phyloP scores from a whole-genome alignment of 2,797 vertebrate genomes.

The Hyperoplus immaculatus region DNA sequence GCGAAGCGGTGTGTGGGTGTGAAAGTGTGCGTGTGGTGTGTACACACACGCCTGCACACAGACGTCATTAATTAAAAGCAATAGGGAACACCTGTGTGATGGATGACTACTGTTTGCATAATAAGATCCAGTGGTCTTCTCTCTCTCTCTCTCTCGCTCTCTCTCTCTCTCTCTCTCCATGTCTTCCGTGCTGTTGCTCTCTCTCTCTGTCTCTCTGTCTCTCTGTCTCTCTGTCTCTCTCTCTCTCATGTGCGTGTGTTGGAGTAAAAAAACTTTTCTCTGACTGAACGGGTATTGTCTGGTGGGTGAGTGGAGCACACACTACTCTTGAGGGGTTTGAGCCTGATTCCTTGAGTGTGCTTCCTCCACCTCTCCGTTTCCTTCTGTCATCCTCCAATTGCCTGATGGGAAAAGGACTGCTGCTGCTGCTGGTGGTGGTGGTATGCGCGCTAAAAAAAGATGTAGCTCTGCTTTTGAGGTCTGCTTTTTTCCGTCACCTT shows the following conservation, averaged over 20 bases:
- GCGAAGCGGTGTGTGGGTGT: conserved; percentile 29
- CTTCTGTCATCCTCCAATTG: conserved; percentile 30
- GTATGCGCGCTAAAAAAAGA: conserved; percentile 47
- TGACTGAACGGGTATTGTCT: conserved; percentile 62
- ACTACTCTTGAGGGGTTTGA: conserved; percentile 48
- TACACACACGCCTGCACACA: conserved; percentile 47
- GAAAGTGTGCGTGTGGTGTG: conserved; percentile 49
- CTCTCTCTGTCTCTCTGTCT: not conserved
- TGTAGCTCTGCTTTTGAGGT: conserved; percentile 43
- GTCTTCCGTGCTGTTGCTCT: not conserved
- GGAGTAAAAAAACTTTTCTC: conserved; percentile 41
- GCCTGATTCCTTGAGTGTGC: conserved; percentile 55
- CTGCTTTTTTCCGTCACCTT: conserved; percentile 35
- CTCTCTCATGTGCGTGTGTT: not conserved
- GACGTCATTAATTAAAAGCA: conserved; percentile 83
- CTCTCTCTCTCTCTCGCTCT: conserved; percentile 9
- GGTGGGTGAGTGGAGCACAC: conserved; percentile 42
- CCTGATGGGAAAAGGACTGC: conserved; percentile 48
- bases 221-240: not conserved
- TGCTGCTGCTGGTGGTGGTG: conserved; percentile 27
- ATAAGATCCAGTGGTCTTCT: conserved; percentile 72
- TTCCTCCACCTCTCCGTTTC: conserved; percentile 20
- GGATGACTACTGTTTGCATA: conserved; percentile 77
- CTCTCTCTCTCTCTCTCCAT: not conserved
- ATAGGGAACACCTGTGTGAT: conserved; percentile 80